Evolutionary conservation across 2,113 vertebrate species (phyloP).

Genomic region (Channa argus): DNA sequence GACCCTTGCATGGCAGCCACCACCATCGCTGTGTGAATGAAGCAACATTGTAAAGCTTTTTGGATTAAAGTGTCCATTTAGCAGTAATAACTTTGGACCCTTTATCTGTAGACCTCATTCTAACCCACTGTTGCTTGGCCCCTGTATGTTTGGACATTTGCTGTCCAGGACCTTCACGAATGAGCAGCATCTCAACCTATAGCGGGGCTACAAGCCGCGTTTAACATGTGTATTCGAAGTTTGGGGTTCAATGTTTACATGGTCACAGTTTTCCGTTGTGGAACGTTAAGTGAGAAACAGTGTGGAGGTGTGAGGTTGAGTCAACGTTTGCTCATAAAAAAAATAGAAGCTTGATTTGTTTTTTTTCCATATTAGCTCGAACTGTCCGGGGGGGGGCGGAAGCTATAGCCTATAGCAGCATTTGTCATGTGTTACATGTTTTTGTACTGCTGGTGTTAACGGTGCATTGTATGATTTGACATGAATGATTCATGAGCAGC

Average conservation of each 20-base stretch:
- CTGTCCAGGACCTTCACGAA: not conserved
- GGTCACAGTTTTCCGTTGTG: not conserved
- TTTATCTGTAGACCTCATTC: not conserved
- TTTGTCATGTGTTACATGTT: not conserved
- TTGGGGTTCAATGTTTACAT: not conserved
- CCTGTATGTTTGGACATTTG: not conserved
- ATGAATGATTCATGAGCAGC: constrained; percentile 60
- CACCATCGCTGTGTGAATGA: no score
- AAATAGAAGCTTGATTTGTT: not conserved
- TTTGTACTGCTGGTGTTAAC: not conserved
- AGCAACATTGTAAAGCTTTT: no score
- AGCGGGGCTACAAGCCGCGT: not conserved
- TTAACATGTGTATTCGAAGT: not conserved
- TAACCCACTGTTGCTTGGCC: not conserved
- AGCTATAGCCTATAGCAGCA: not conserved
- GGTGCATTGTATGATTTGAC: not conserved
- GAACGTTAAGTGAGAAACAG: not conserved
- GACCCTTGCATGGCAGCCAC: no score
- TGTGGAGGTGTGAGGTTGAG: constrained; percentile 9
- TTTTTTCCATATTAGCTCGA: not conserved
- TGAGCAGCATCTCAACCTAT: not conserved
- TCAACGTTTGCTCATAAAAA: not conserved
- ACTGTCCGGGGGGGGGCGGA: not conserved
- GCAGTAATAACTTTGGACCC: no score
- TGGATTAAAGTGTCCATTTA: no score